A percentile compares a stretch with the other conserved stretches of the same genome.
Evolutionary conservation across 2,113 vertebrate species (phyloP).

Genomic region (Epinephelus fuscoguttatus): DNA sequence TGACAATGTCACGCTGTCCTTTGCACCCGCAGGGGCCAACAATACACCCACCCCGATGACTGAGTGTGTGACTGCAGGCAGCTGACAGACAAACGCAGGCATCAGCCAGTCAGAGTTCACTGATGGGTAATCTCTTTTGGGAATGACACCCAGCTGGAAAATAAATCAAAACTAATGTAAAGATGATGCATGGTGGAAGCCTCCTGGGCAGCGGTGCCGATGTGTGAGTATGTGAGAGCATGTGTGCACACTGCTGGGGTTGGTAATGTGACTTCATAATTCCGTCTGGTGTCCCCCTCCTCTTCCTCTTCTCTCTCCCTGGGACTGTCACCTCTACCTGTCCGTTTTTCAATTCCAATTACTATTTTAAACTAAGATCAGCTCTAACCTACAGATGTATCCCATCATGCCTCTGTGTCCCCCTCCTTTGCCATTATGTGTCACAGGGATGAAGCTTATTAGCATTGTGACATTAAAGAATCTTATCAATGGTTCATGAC

Average conservation of each 20-base stretch:
- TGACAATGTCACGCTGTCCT: constrained; percentile 34
- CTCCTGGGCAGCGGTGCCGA: not conserved
- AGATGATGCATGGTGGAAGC: constrained; percentile 30
- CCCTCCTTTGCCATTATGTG: not conserved
- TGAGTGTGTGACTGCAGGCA: constrained; percentile 23
- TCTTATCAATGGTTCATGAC: constrained; percentile 29
- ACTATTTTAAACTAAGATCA: constrained; percentile 2
- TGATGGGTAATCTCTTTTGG: constrained; percentile 54
- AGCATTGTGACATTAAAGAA: constrained; percentile 18
- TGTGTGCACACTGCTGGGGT: not conserved
- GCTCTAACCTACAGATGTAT: not conserved
- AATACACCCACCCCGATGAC: constrained; percentile 40
- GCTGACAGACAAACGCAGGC: constrained; percentile 28
- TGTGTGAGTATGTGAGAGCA: constrained; percentile 1
- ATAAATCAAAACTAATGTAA: constrained; percentile 60
- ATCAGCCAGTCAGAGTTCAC: constrained; percentile 31
- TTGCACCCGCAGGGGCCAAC: constrained; percentile 39
- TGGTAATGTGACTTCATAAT: not conserved
- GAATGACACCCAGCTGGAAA: constrained; percentile 38
- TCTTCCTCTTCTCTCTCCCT: constrained; percentile 4
- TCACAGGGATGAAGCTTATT: not conserved
- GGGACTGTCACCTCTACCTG: constrained; percentile 2
- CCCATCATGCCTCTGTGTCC: not conserved
- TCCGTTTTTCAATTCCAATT: constrained; percentile 5
- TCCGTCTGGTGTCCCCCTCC: constrained; percentile 1